Evolutionary conservation across 2,888 invertebrate species (phyloP).

Genomic region (Trachelus troglodyta): DNA sequence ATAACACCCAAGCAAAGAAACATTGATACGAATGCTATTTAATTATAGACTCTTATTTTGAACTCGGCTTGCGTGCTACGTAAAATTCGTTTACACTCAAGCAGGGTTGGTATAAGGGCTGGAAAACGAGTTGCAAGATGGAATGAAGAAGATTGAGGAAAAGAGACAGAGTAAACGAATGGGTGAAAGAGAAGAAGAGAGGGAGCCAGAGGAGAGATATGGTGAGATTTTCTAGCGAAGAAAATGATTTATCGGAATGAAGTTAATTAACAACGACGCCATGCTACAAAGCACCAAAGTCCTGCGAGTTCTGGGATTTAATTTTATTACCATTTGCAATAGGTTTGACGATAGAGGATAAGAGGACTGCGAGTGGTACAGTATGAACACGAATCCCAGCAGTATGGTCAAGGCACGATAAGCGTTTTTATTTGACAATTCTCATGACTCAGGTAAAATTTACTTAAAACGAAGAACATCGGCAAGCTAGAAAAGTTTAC

Average conservation of each 20-base stretch:
- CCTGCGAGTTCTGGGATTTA: background rate
- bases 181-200: background rate
- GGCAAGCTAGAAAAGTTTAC: background rate
- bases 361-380: background rate
- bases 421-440: constrained; percentile 44
- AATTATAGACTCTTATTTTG: no score
- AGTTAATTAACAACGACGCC: background rate
- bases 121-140: no score
- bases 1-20: no score
- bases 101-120: no score
- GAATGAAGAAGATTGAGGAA: no score
- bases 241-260: background rate
- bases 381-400: constrained; percentile 18
- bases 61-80: no score
- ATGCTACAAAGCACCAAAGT: background rate
- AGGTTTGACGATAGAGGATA: no score
- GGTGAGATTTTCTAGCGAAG: background rate
- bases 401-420: constrained; percentile 33
- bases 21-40: no score
- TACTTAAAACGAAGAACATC: background rate
- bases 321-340: background rate
- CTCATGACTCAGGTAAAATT: constrained; percentile 11
- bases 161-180: no score
- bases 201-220: background rate
- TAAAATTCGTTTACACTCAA: no score